phyloP scores from a whole-genome alignment of 2,888 invertebrate species.

The Heteromurus nitidus region DNA sequence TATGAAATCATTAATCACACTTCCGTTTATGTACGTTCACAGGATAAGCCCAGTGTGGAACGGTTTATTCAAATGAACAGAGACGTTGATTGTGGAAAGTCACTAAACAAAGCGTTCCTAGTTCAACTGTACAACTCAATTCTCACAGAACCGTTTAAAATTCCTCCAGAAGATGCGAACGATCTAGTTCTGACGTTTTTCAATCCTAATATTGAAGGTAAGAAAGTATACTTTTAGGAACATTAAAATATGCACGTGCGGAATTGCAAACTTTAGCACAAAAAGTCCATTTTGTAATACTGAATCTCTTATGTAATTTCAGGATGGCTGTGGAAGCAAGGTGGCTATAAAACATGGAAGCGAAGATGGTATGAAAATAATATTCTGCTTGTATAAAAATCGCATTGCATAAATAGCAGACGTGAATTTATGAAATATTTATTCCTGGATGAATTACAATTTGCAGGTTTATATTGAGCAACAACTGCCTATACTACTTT shows the following conservation, averaged over 20 bases:
- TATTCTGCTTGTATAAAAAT: too few relatives aligned
- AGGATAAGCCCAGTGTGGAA: slow-evolving; percentile 75
- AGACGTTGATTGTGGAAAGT: slow-evolving; percentile 78
- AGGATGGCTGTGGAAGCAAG: slow-evolving; percentile 79
- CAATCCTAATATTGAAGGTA: slow-evolving; percentile 78
- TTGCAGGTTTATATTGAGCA: slow-evolving; percentile 78
- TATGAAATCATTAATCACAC: too few relatives aligned
- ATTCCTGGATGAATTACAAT: not conserved
- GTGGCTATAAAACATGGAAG: slow-evolving; percentile 78
- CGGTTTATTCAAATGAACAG: slow-evolving; percentile 78
- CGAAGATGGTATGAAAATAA: slow-evolving; percentile 73
- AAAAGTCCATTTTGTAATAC: not conserved
- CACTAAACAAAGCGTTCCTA: slow-evolving; percentile 77
- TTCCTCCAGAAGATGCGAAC: slow-evolving; percentile 79
- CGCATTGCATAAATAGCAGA: not conserved
- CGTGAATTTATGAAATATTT: too few relatives aligned
- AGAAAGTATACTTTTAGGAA: not conserved
- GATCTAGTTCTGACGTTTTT: slow-evolving; percentile 79
- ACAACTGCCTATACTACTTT: slow-evolving; percentile 79
- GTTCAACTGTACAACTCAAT: slow-evolving; percentile 76
- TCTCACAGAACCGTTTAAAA: slow-evolving; percentile 79
- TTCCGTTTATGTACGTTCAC: too few relatives aligned
- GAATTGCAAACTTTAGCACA: not conserved
- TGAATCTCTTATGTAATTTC: not conserved
- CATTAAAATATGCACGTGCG: not conserved